Evolutionary conservation across 2,797 vertebrate species (phyloP).

Genomic region (Ibycter americanus): DNA sequence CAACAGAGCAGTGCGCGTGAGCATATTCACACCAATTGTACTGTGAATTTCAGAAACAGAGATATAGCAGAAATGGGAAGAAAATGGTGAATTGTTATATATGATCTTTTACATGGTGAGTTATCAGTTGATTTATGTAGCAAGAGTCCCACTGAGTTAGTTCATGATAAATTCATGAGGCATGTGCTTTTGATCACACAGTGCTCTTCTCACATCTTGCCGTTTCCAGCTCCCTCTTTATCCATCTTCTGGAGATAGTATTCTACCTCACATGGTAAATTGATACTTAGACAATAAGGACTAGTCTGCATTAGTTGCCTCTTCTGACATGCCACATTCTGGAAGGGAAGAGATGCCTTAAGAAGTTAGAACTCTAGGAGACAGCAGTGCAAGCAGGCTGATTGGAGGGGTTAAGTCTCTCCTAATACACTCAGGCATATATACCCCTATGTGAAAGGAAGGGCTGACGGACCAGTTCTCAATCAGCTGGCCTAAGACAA

Average conservation of each 20-base stretch:
- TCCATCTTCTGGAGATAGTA: background rate
- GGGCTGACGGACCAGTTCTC: background rate
- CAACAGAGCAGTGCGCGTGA: background rate
- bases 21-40: background rate
- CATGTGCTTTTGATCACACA: background rate
- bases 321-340: background rate
- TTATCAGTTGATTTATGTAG: conserved; percentile 44
- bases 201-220: background rate
- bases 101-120: conserved; percentile 31
- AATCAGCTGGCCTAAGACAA: background rate
- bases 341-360: background rate
- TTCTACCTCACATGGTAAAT: background rate
- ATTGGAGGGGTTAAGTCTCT: background rate
- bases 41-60: background rate
- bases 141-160: conserved; percentile 18
- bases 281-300: background rate
- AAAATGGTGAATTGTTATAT: conserved; percentile 7
- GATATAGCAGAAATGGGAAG: background rate
- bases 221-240: conserved; percentile 3
- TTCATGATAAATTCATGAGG: conserved; percentile 57
- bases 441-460: background rate
- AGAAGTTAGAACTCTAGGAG: background rate
- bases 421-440: background rate
- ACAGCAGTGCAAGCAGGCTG: background rate
- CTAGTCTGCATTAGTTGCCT: background rate